phyloP scores from a whole-genome alignment of 2,888 invertebrate genomes.

The Brachyptera risi region DNA sequence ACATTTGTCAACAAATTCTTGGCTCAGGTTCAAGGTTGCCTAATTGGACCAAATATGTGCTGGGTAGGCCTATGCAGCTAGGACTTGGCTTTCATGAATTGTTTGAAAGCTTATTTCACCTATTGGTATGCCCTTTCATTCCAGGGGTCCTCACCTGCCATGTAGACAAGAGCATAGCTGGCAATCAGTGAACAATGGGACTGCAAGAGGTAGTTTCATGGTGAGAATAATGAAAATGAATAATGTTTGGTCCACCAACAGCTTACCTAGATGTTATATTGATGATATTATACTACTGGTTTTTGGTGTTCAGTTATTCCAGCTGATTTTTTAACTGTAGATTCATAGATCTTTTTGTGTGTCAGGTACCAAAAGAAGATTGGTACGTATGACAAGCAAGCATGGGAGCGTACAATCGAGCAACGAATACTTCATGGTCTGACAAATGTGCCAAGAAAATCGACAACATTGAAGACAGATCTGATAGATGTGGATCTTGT shows the following conservation, averaged over 20 bases:
- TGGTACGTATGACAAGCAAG: constrained; percentile 93
- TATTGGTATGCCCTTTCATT: too few relatives aligned
- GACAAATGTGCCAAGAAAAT: constrained; percentile 73
- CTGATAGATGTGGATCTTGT: constrained; percentile 95
- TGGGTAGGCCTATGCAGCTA: too few relatives aligned
- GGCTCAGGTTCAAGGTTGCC: constrained; percentile 20
- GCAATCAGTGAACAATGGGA: constrained; percentile 24
- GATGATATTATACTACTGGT: too few relatives aligned
- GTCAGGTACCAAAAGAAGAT: constrained; percentile 92
- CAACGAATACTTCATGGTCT: constrained; percentile 84
- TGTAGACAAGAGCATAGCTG: background rate
- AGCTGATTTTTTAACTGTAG: background rate
- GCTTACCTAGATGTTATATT: too few relatives aligned
- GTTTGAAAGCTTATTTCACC: too few relatives aligned
- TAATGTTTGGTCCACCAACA: too few relatives aligned
- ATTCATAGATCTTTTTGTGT: constrained; percentile 24
- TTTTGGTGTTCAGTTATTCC: too few relatives aligned
- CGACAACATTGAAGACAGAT: constrained; percentile 79
- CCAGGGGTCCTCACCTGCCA: background rate
- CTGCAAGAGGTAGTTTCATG: constrained; percentile 39
- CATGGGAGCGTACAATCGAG: constrained; percentile 96
- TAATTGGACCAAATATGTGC: too few relatives aligned
- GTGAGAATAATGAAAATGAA: constrained; percentile 33
- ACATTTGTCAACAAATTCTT: constrained; percentile 4
- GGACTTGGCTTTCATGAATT: too few relatives aligned